Evolutionary conservation across 2,113 vertebrate species (phyloP).

Genomic region (Acrocephalus kingi): DNA sequence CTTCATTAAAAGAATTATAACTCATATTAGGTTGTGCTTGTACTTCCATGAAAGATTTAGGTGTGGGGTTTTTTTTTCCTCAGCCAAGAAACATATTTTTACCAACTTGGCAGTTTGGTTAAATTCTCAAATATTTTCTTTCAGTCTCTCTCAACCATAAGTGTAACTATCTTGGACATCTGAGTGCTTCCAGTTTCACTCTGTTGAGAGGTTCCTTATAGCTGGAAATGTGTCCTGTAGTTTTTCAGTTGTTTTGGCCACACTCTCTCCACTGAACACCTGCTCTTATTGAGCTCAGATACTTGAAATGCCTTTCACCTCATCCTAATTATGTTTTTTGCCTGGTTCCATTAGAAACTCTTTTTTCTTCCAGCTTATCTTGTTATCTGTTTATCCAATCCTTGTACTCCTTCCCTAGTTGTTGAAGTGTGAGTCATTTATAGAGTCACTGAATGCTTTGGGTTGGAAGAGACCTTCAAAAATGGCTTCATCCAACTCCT

Average conservation of each 20-base stretch:
- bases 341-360: neutral
- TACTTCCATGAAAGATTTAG: neutral
- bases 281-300: neutral
- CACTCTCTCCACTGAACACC: neutral
- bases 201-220: neutral
- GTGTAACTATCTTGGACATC: neutral
- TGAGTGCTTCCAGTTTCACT: neutral
- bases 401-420: neutral
- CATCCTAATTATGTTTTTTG: neutral
- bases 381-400: neutral
- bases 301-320: neutral
- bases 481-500: neutral
- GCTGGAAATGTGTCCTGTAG: neutral
- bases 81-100: neutral
- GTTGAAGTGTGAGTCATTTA: neutral
- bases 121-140: neutral
- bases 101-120: neutral
- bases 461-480: neutral
- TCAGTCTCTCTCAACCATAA: neutral
- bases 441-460: neutral
- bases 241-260: neutral
- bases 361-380: neutral
- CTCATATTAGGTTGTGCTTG: neutral
- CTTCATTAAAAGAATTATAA: neutral
- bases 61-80: accelerated